Evolutionary conservation across 1,140 invertebrate genomes (phyloP), one percentile per base, ranked within the genome.

Genomic region (Ceratoteleas bidentatus): DNA sequence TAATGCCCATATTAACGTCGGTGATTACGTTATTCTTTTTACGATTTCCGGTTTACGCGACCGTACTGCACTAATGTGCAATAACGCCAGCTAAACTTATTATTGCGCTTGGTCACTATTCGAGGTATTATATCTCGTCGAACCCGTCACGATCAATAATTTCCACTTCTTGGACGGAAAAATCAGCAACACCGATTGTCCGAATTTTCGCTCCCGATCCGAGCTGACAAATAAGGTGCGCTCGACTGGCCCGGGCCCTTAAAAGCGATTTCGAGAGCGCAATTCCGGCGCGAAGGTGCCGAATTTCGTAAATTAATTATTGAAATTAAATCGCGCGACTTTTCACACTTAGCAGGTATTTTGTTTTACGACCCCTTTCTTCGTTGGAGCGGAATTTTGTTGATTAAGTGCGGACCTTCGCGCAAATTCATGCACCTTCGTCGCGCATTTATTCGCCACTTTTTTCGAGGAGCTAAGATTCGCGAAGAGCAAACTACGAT

Each of bases 81-180:
- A 77, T 77, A 77, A 77, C 74, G 74, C 62, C 62, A 32, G 77
- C 69, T 74, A 80, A 74, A 80, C 77, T 74, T 80, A 80, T 80
- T 80, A 74, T 74, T 80, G 69, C 74, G 60, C 77, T 80, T 64
- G 69, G 77, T 74, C 77, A 80, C 69, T 80, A 65, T 68, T 74
- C 69, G 62, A 74, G 64, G 56, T 69, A 74, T 73, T 80, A 74
- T 81, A 81, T 74, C 60, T 75, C 57, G 57, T 75, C 60, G 78
- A 81, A 81, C 62, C 70, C 60, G 70, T 74, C 45, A 47, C 70
- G 70, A 81, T 81, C 78, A 75, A 81, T 81, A 81, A 73, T 81
- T 81, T 75, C 70, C 78, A 81, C 70, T 81, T 81, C 78, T 81
- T 75, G 60, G 66, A 70, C 78, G 34, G 65, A 73, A 81, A 81